Percentiles rank a stretch among this genome's conserved stretches.
Evolutionary conservation across 2,888 invertebrate species (phyloP).

Genomic region (Monochamus alternatus): DNA sequence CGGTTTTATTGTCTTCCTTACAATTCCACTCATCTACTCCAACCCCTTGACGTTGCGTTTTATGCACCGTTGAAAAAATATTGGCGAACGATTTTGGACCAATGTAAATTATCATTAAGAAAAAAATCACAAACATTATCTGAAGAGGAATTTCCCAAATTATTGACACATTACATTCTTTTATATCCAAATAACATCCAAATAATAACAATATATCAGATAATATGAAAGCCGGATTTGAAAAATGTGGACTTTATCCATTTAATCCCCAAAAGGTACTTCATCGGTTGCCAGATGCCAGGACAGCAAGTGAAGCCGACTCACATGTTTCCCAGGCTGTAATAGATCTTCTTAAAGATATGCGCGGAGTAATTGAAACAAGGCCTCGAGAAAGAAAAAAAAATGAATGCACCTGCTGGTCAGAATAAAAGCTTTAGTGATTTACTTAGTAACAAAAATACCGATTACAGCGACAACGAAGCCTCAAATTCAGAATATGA

Average conservation of each 20-base stretch:
- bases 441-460: too few relatives aligned
- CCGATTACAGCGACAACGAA: too few relatives aligned
- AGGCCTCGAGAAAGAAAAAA: too few relatives aligned
- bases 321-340: too few relatives aligned
- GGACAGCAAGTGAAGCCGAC: too few relatives aligned
- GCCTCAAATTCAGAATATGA: too few relatives aligned
- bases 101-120: background rate
- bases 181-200: background rate
- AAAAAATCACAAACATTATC: background rate
- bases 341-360: too few relatives aligned
- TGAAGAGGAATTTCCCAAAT: background rate
- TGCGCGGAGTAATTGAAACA: too few relatives aligned
- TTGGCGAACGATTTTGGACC: background rate
- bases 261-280: constrained; percentile 3
- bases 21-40: background rate
- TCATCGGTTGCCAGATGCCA: background rate
- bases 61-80: constrained; percentile 6
- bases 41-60: constrained; percentile 2
- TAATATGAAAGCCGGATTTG: background rate
- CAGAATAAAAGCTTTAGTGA: too few relatives aligned
- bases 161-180: background rate
- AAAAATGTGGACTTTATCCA: constrained; percentile 5
- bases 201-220: constrained; percentile 1
- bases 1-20: background rate
- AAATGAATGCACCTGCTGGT: too few relatives aligned